Percentiles rank a stretch among this genome's conserved stretches.
Evolutionary conservation across 2,113 vertebrate species (phyloP).

Genomic region (Chaetodon auriga): DNA sequence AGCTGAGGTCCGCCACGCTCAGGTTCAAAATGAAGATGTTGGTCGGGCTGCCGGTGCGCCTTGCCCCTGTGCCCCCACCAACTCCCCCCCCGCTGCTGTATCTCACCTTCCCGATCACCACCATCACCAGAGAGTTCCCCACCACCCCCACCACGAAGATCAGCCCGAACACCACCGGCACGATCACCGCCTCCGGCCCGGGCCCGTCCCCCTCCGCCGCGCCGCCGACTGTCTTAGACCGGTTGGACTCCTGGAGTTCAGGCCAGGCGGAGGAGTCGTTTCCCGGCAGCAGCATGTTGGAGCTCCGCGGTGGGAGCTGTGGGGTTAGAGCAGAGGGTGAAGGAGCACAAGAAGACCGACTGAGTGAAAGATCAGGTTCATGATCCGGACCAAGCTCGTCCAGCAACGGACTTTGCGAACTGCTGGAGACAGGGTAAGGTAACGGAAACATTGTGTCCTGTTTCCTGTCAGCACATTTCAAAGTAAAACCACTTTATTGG

Average conservation of each 20-base stretch:
- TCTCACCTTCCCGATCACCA: conserved; percentile 83
- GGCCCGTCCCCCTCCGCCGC: conserved; percentile 4
- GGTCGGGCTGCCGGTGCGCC: conserved; percentile 79
- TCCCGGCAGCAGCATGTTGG: conserved; percentile 66
- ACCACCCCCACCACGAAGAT: conserved; percentile 88
- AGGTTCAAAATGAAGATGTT: conserved; percentile 91
- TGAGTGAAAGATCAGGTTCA: conserved; percentile 19
- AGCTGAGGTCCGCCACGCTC: conserved; percentile 87
- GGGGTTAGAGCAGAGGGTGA: conserved; percentile 3
- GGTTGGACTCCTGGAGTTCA: conserved; percentile 51
- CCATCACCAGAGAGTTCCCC: conserved; percentile 87
- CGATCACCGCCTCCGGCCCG: conserved; percentile 83
- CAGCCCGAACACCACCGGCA: conserved; percentile 87
- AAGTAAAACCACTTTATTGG: conserved; percentile 30
- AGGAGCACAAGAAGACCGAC: not conserved
- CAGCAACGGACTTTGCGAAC: not conserved
- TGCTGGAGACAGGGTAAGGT: conserved; percentile 7
- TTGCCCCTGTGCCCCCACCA: not conserved
- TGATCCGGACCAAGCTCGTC: conserved; percentile 20
- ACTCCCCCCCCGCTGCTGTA: conserved; percentile 9
- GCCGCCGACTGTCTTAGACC: conserved; percentile 12
- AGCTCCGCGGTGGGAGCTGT: conserved; percentile 18
- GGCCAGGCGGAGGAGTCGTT: conserved; percentile 71
- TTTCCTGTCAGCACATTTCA: conserved; percentile 38
- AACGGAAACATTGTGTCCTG: rapidly evolving